Conservation (phyloP, 2,113 vertebrate genomes). For the Ceuthmochares aereus region DNA sequence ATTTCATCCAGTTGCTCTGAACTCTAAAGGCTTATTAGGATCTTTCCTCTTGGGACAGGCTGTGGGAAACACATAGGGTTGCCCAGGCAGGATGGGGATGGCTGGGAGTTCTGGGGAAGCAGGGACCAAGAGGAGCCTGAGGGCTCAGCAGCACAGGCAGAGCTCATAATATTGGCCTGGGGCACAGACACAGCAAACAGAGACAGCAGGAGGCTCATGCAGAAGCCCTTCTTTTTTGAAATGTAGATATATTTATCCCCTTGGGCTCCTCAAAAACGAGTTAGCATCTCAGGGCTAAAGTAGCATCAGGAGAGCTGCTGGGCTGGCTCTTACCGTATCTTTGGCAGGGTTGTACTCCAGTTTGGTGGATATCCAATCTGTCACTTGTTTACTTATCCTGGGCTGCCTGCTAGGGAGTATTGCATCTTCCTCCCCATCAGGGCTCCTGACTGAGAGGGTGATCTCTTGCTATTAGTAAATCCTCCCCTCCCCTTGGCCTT, state of each 20-base stretch:
- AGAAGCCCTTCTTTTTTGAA: not conserved
- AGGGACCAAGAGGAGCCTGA: not conserved
- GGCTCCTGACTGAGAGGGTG: conserved; percentile 56
- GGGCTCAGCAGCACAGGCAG: not conserved
- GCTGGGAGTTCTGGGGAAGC: not conserved
- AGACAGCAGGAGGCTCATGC: not conserved
- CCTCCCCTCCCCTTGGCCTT: conserved; percentile 42
- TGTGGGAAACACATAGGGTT: not conserved
- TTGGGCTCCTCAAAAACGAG: conserved; percentile 16
- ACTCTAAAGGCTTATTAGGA: conserved; percentile 62
- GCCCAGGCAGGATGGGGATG: not conserved
- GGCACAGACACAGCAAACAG: not conserved
- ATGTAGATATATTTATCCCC: not conserved
- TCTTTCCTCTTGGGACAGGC: conserved; percentile 22
- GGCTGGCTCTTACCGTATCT: conserved; percentile 50
- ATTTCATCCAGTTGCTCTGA: conserved; percentile 78
- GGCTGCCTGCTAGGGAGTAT: conserved; percentile 49
- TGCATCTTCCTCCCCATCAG: conserved; percentile 28
- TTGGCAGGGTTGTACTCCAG: conserved; percentile 58
- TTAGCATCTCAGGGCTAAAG: conserved; percentile 69
- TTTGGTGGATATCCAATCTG: conserved; percentile 62
- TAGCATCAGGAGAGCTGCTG: conserved; percentile 57
- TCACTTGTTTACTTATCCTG: conserved; percentile 68
- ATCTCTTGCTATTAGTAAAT: conserved; percentile 38
- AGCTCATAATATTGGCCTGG: not conserved